These are phyloP conservation scores for Odiellus spinosus DNA, from an alignment of 2,888 invertebrate genomes.

Conservation along the genomic window DNA sequence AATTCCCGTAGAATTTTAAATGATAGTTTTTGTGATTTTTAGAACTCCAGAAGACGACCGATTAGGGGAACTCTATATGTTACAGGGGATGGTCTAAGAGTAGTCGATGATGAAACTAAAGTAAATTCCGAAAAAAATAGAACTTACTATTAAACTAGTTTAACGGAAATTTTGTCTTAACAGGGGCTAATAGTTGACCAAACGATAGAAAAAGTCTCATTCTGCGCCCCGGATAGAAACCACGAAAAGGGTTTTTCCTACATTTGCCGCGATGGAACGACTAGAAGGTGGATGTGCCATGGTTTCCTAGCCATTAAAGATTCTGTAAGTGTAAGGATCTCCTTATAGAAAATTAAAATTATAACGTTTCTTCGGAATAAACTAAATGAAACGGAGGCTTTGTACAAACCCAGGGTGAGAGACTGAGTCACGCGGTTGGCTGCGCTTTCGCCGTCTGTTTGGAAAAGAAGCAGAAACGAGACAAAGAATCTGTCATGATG, in stretches of 20 bases:
- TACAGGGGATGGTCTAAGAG: slow-evolving; percentile 85
- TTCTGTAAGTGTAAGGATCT: slow-evolving; percentile 47
- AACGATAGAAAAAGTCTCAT: slow-evolving; percentile 98
- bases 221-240: slow-evolving; percentile 95
- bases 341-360: neutral
- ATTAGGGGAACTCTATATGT: slow-evolving; percentile 74
- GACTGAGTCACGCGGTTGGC: slow-evolving; percentile 94
- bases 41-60: slow-evolving; percentile 74
- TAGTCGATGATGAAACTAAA: slow-evolving; percentile 97
- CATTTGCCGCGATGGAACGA: slow-evolving; percentile 95
- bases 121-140: slow-evolving; percentile 82
- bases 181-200: slow-evolving; percentile 92
- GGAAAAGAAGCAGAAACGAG: slow-evolving; percentile 88
- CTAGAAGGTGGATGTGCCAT: slow-evolving; percentile 99
- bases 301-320: slow-evolving; percentile 90
- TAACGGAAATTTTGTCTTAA: no score
- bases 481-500: slow-evolving; percentile 87
- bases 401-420: slow-evolving; percentile 65
- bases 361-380: neutral
- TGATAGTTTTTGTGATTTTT: no score
- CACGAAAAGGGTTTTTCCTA: slow-evolving; percentile 96
- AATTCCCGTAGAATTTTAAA: no score
- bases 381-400: neutral
- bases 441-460: slow-evolving; percentile 97
- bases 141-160: no score